Base-by-base conservation (phyloP, 2,888 invertebrate species). In the Mylabris sibirica region DNA sequence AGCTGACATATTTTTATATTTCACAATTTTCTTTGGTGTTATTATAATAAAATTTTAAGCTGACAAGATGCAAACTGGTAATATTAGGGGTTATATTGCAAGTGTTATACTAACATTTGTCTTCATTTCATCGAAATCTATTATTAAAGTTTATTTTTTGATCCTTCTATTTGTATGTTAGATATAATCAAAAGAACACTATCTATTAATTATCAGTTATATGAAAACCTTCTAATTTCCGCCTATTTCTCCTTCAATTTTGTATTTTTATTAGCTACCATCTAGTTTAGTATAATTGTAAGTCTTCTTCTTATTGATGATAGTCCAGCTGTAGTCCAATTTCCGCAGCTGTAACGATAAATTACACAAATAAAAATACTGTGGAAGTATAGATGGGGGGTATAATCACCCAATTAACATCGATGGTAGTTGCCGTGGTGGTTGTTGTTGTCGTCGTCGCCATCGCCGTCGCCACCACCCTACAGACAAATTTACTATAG, bases 401-500 rank as follows among this genome's bases (percentile, higher is more conserved):
- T 53, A 65, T 71, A 72, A 76, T 74, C 73, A 72, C 67, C 71
- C 71, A 72, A 74, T 74, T 74, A 75, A 68, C 72, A 73, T 74
- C 67, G 71, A 66, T 72, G 66, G 64, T 71, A 70, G 67, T 60
- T 59, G 72, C 65, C 73, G 72, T 62, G 70, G 64, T 65, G 64
- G 65, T 24, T 4, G 24, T 59, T 24, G 4, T 26, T 30, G 5
- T n/a, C 8, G 44, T 44, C 17, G 44, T 44, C 8, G 44, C 8
- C 8, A 8, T 17, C 6, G 17, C n/a, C n/a, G 2, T n/a, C n/a
- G n/a, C 41, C 41, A 53, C 26, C 60, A 26, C 26, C 60, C 20
- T 9, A 17, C 5, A 49, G 6, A 20, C 8, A 49, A 6, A 53
- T 53, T 12, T 20, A 53, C 53, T 17, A 35, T 3, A 22, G 49